Base-by-base conservation (phyloP, 2,797 vertebrate genomes). In the Falco berigora region DNA sequence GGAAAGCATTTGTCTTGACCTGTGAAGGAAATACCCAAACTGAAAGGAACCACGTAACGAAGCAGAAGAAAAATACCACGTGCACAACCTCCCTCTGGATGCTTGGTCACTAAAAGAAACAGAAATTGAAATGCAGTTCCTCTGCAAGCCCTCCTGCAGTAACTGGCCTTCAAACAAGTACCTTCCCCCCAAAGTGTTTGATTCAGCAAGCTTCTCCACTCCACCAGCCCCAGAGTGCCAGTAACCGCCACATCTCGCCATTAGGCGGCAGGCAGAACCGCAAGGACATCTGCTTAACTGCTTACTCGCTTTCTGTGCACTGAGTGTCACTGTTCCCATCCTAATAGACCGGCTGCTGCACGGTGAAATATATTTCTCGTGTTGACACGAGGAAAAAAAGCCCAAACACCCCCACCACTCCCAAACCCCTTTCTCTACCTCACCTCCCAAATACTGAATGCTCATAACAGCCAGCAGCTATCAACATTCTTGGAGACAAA, bases 1-100 rank as follows among this genome's bases (percentile, higher is more conserved):
- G 98, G 97, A 9, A 96, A 95, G 62, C 98, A 98, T 50, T 96
- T 93, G 14, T 96, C 97, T 67, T 98, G 98, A 36, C 98, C 98
- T 99, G 90, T 2, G 74, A 89, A 71, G 38, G 44, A 30, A 74
- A 85, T 7, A 17, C 1, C 63, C 47, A n/a, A 73, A 68, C 30
- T 44, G 17, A 69, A 81, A 92, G 22, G 8, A 71, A 58, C 7
- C 21, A 10, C 4, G 6, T 15, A 12, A 47, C 3, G 4, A 50
- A 38, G 9, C 5, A 11, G 34, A 56, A 62, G 9, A 46, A 23
- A 83, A 94, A 38, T 1, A 53, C 15, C 42, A 6, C 0, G 0
- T 13, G 12, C 9, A 40, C 38, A 75, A 8, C 16, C 55, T 28
- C 38, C 17, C 30, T 8, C 40, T 74, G 79, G 20, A 18, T 44